A percentile compares a stretch with the other conserved stretches of the same genome.
These are phyloP conservation scores for Tragulus kanchil DNA, from an alignment of 2,113 vertebrate genomes.

Conservation along the genomic window DNA sequence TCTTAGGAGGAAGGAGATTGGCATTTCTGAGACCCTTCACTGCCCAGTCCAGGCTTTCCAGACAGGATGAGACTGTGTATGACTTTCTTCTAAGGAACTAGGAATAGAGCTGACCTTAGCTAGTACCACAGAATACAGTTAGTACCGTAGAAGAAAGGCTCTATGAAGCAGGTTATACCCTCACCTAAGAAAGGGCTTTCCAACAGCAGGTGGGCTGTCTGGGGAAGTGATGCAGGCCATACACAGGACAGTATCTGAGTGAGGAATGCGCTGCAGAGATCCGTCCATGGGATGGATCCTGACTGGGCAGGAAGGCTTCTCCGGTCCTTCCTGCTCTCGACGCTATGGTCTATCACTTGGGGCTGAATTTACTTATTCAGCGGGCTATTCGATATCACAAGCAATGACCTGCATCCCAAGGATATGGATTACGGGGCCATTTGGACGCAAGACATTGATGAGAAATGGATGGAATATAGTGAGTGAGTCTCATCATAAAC, in stretches of 20 bases:
- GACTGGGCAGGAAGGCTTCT: not conserved
- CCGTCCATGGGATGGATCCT: not conserved
- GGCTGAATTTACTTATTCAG: not conserved
- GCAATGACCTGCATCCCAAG: not conserved
- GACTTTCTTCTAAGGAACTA: not conserved
- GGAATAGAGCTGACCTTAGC: not conserved
- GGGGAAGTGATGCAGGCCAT: not conserved
- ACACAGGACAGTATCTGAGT: not conserved
- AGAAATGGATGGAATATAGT: not conserved
- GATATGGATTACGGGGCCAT: not conserved
- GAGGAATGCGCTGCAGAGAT: not conserved
- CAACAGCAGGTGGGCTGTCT: not conserved
- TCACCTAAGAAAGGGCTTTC: not conserved
- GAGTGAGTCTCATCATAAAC: not conserved
- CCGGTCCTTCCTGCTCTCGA: not conserved
- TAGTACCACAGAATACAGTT: rapidly evolving
- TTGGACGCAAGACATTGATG: not conserved
- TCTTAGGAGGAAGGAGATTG: too few relatives aligned
- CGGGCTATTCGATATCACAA: not conserved
- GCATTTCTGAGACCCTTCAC: too few relatives aligned
- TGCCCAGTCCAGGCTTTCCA: too few relatives aligned
- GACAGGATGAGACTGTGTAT: not conserved
- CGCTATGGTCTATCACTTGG: not conserved
- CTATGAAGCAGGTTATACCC: not conserved
- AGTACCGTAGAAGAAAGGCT: not conserved